A percentile compares a stretch with the other conserved stretches of the same genome.
phyloP scores from a whole-genome alignment of 2,797 vertebrate genomes.

The Pseudocheirus occidentalis region DNA sequence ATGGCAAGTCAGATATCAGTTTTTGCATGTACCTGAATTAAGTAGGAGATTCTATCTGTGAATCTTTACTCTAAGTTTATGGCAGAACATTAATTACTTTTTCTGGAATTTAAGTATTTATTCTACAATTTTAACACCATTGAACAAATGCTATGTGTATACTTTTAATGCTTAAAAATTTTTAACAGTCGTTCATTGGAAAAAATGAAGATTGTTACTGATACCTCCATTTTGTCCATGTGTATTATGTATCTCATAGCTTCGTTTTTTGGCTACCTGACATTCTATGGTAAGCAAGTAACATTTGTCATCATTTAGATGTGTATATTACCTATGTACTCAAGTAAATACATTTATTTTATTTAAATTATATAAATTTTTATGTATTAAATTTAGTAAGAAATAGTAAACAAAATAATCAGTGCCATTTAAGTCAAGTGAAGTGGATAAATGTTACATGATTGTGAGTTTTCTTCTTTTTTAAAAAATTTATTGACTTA shows the following conservation, averaged over 20 bases:
- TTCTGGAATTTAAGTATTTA: not conserved
- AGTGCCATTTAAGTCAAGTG: slow-evolving; percentile 38
- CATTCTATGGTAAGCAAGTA: slow-evolving; percentile 92
- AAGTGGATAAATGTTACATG: not conserved
- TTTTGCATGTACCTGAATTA: not conserved
- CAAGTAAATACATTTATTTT: not conserved
- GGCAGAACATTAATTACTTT: not conserved
- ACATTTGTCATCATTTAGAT: slow-evolving; percentile 24
- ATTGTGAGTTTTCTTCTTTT: slow-evolving; percentile 13
- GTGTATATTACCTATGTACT: not conserved
- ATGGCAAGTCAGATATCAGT: not conserved
- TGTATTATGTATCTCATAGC: slow-evolving; percentile 97
- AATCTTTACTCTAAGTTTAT: not conserved
- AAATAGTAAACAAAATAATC: slow-evolving; percentile 7
- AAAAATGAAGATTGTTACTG: slow-evolving; percentile 95
- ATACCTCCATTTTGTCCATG: slow-evolving; percentile 96
- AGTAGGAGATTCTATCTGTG: not conserved
- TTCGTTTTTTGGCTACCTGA: slow-evolving; percentile 96
- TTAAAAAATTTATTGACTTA: too few species aligned
- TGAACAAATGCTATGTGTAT: not conserved
- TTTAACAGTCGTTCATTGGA: slow-evolving; percentile 91
- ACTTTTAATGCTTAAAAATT: slow-evolving; percentile 65
- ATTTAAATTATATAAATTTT: not conserved
- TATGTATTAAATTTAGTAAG: slow-evolving; percentile 8
- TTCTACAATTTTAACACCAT: not conserved